Evolutionary conservation across 2,113 vertebrate genomes (phyloP), one percentile per base, ranked within the genome.

Genomic region (Leuciscus idus): DNA sequence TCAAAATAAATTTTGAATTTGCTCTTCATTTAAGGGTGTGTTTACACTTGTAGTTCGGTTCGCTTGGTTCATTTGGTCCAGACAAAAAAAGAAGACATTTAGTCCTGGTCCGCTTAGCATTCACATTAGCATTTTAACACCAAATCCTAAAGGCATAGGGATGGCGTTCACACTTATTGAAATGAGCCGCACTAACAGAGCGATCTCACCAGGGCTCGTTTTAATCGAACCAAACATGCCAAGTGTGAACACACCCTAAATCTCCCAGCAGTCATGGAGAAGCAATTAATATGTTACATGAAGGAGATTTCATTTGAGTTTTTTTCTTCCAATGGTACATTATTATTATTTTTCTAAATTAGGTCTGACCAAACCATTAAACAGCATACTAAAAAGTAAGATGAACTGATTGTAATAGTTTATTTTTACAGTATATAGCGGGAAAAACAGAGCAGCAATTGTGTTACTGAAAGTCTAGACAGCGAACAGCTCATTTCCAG

Each of bases 391-490:
- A 72, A 43, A 43, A 5, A 72, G 68, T n/a, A 6, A 43, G 36
- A 72, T 72, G 68, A 72, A 72, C 36, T 43, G 68, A 72, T 72
- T 72, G 68, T 43, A n/a, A 43, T 2, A 43, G 68, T 43, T 72
- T 43, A 72, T 72, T 72, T 72, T 72, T 39, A 57, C 19, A 57
- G 55, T 23, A 57, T 57, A n/a, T 43, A 43, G 36, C 19, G 4
- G 33, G 30, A 73, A 74, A 74, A 84, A 84, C 70, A 46, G 74
- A 52, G 46, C 48, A 19, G 48, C 48, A 30, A 19, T 52, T 77
- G 74, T 77, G 68, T 72, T 72, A 72, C 68, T 72, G 36, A 72
- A 43, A 72, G 74, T 77, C 74, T 77, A 77, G 83, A 61, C 80
- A 30, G 52, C 57, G 55, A 76, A 13, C 70, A 30, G 73, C 70